These are phyloP conservation scores for Hololepta plana DNA, from an alignment of 2,888 invertebrate genomes.

Conservation along the genomic window DNA sequence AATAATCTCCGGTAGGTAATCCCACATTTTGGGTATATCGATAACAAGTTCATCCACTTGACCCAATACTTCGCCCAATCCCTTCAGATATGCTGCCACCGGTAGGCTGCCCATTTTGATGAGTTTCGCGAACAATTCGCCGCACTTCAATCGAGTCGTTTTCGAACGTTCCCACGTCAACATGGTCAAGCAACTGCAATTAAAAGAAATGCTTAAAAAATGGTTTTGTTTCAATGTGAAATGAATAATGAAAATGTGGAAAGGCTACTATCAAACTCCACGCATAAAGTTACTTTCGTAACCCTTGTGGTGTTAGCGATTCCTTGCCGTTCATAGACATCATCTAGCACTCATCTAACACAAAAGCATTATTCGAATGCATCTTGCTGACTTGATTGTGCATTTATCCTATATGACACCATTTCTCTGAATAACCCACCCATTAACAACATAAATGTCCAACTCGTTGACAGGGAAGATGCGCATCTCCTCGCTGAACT, in stretches of 20 bases:
- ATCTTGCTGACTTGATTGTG: no score
- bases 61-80: constrained; percentile 44
- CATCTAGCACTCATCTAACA: no score
- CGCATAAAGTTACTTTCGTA: constrained; percentile 14
- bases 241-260: no score
- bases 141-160: constrained; percentile 27
- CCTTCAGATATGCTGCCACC: constrained; percentile 29
- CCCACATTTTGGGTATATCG: constrained; percentile 74
- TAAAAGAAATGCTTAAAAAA: no score
- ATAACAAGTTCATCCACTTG: constrained; percentile 54
- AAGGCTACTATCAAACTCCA: constrained; percentile 20
- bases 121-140: constrained; percentile 33
- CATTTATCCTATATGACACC: no score
- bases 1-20: constrained; percentile 58
- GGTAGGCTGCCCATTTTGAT: constrained; percentile 28
- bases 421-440: constrained; percentile 18
- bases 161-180: constrained; percentile 28
- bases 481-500: constrained; percentile 20
- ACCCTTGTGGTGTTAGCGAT: constrained; percentile 18
- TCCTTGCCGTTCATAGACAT: constrained; percentile 11
- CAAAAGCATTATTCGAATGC: no score
- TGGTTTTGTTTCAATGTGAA: no score
- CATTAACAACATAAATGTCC: constrained; percentile 17
- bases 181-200: no score
- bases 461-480: constrained; percentile 15